A percentile compares a stretch with the other conserved stretches of the same genome.
These are phyloP conservation scores for Hypselothyrea guttata DNA, from an alignment of 2,888 invertebrate genomes.

Conservation along the genomic window DNA sequence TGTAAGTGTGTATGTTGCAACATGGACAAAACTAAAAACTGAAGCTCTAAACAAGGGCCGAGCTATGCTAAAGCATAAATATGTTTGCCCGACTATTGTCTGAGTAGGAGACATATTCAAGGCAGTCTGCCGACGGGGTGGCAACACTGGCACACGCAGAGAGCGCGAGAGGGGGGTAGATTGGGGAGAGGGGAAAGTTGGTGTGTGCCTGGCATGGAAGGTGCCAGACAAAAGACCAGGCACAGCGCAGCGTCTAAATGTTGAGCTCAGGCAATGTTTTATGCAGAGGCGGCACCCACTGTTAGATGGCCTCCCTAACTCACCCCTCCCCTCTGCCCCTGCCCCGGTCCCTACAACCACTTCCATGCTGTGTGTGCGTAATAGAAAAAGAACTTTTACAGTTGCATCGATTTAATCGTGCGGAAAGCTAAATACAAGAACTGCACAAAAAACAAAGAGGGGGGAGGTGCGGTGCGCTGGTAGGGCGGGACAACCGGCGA, in stretches of 20 bases:
- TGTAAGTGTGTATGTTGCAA: conserved; percentile 21
- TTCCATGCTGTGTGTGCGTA: conserved; percentile 69
- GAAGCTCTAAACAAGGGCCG: conserved; percentile 50
- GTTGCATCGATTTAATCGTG: conserved; percentile 80
- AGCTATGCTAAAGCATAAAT: conserved; percentile 61
- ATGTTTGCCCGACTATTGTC: conserved; percentile 64
- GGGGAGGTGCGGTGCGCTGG: not conserved
- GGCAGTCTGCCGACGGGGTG: conserved; percentile 18
- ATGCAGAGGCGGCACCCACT: conserved; percentile 53
- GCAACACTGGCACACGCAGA: conserved; percentile 34
- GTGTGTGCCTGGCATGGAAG: conserved; percentile 22
- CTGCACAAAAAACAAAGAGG: conserved; percentile 4
- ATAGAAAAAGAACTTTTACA: conserved; percentile 78
- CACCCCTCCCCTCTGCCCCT: not conserved
- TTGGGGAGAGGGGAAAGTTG: not conserved
- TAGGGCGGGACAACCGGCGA: conserved; percentile 38
- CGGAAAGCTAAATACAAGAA: conserved; percentile 75
- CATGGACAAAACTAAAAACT: conserved; percentile 52
- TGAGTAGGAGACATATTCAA: conserved; percentile 51
- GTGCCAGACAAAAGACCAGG: conserved; percentile 48
- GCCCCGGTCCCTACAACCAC: not conserved
- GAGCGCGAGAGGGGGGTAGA: not conserved
- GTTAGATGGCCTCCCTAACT: conserved; percentile 30
- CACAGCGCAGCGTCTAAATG: conserved; percentile 55
- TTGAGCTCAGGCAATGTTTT: conserved; percentile 63